Evolutionary conservation across 2,888 invertebrate species (phyloP), one percentile per base, ranked within the genome.

Genomic region (Eustalomyia histrio): DNA sequence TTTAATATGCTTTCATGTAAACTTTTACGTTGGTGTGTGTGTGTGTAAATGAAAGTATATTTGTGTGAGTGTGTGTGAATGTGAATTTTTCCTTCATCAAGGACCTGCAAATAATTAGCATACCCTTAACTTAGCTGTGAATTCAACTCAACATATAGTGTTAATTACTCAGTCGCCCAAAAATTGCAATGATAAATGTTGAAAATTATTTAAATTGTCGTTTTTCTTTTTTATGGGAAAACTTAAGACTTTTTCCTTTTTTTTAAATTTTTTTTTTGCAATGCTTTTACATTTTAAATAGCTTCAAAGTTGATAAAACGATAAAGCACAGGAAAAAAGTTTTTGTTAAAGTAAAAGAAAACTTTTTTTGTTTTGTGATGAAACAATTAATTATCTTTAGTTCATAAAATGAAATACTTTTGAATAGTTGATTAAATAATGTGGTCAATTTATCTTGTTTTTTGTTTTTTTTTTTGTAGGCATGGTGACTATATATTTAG

Each of bases 181-280:
- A 76, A 63, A 76, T 76, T 69, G 17, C 69, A 57, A 69, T 63
- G 63, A 57, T 76, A 76, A 69, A 69, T 76, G 69, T 76, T 68
- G 50, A 52, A 63, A 64, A 69, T 76, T 63, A 58, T 69, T 69
- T 69, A 61, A 69, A 68, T 65, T 78, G 55, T 53, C 24, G 47
- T 24, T 53, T 60, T 16, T 61, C 33, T 61, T n/a, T 39, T 61
- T 72, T 53, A 29, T 39, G 16, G 60, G 33, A 8, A 52, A 52
- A 61, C 52, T 71, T 60, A 39, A 61, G 21, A 53, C 16, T 71
- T 52, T 21, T 52, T 35, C 18, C 9, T 69, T 47, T 47, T 47
- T 16, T 21, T n/a, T n/a, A n/a, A n/a, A n/a, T n/a, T n/a, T 43
- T 39, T 33, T 29, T 17, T 57, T 50, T 50, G n/a, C 17, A 50